phyloP scores from a whole-genome alignment of 2,888 invertebrate species.

The Sipha maydis region DNA sequence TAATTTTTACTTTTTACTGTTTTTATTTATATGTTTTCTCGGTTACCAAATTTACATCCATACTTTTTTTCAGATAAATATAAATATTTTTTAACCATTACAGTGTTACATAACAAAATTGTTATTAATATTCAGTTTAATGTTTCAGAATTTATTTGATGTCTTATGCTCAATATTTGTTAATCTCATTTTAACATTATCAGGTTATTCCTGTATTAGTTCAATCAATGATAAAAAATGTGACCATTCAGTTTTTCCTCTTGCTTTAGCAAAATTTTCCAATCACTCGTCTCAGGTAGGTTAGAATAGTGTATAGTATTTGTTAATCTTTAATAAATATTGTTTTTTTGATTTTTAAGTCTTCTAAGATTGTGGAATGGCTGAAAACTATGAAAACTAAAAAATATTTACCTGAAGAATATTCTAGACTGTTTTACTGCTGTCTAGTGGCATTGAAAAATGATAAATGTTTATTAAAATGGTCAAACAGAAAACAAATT shows the following conservation, averaged over 20 bases:
- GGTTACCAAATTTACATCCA: too few relatives aligned
- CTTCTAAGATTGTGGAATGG: slow-evolving; percentile 51
- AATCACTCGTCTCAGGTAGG: slow-evolving; percentile 40
- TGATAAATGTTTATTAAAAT: slow-evolving; percentile 50
- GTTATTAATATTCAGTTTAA: too few relatives aligned
- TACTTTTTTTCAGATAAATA: too few relatives aligned
- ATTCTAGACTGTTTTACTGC: slow-evolving; percentile 36
- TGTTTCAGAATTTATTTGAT: slow-evolving; percentile 41
- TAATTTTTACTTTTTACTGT: too few relatives aligned
- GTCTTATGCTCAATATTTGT: slow-evolving; percentile 43
- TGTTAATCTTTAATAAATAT: background rate
- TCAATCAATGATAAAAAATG: background rate
- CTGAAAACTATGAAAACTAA: slow-evolving; percentile 47
- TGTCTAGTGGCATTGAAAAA: slow-evolving; percentile 54
- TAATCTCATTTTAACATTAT: slow-evolving; percentile 26
- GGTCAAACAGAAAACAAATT: slow-evolving; percentile 42
- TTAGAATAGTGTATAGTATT: slow-evolving; percentile 1
- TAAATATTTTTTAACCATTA: too few relatives aligned
- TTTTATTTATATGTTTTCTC: too few relatives aligned
- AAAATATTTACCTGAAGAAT: slow-evolving; percentile 26
- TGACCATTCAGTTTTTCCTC: slow-evolving; percentile 34
- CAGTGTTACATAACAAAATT: too few relatives aligned
- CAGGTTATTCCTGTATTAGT: slow-evolving; percentile 28
- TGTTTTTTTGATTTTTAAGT: background rate
- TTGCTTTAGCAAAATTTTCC: slow-evolving; percentile 47